Evolutionary conservation across 2,113 vertebrate genomes (phyloP).

Genomic region (Numida meleagris): DNA sequence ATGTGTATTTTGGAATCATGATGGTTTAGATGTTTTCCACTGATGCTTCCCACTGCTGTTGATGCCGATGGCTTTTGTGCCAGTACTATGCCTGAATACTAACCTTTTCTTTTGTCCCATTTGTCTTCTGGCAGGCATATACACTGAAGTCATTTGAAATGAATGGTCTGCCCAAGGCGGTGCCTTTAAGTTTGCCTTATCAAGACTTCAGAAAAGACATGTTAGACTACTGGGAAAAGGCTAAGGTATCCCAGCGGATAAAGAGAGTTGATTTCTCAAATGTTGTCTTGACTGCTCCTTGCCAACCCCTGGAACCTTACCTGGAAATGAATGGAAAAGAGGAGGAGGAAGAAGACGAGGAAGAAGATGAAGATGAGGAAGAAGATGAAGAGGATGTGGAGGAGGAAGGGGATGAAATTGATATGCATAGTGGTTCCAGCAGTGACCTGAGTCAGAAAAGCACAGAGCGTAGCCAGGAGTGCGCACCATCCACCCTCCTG

Average conservation of each 20-base stretch:
- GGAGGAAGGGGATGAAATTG: conserved; percentile 78
- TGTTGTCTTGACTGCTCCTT: conserved; percentile 83
- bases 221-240: conserved; percentile 85
- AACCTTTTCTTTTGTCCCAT: conserved; percentile 18
- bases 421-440: conserved; percentile 86
- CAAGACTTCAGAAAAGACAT: conserved; percentile 88
- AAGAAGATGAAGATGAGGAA: conserved; percentile 45
- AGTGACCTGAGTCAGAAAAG: conserved; percentile 91
- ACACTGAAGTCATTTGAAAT: conserved; percentile 81
- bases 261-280: conserved; percentile 91
- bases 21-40: background rate
- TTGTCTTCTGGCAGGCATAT: conserved; percentile 78
- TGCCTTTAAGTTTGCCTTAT: conserved; percentile 86
- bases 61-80: background rate
- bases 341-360: conserved; percentile 29
- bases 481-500: conserved; percentile 90
- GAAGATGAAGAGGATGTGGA: conserved; percentile 74
- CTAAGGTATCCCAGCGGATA: conserved; percentile 81
- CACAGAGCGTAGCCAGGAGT: conserved; percentile 91
- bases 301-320: conserved; percentile 67
- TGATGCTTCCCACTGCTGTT: background rate
- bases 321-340: conserved; percentile 73
- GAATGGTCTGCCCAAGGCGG: conserved; percentile 77
- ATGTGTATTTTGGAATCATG: background rate
- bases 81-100: background rate